Conservation (phyloP, 30 jellyfish, hydroid and myxozoan genomes). For the Chrysaora quinquecirrha region DNA sequence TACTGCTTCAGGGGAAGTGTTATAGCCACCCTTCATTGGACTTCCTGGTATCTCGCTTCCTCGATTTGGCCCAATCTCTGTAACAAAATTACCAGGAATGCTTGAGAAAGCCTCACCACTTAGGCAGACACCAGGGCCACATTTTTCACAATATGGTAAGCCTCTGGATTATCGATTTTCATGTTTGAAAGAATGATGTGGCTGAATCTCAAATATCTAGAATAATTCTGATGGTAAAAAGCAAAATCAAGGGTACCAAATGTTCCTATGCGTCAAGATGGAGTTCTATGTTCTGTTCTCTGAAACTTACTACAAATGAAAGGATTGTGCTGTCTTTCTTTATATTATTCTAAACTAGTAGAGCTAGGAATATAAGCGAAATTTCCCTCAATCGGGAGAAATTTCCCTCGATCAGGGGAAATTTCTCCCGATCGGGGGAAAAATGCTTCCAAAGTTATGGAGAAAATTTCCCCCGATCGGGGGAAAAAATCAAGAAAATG, state of each 20-base stretch:
- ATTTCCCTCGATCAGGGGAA: no score
- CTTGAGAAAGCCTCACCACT: not conserved
- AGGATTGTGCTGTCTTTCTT: not conserved
- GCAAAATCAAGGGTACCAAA: not conserved
- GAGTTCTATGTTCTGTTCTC: not conserved
- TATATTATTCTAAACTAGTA: no score
- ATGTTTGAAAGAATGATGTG: not conserved
- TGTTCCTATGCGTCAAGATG: not conserved
- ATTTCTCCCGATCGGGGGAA: no score
- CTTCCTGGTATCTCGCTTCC: not conserved
- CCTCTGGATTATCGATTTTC: not conserved
- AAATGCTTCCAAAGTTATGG: no score
- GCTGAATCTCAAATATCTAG: not conserved
- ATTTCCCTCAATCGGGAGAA: no score
- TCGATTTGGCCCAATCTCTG: not conserved
- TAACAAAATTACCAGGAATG: not conserved
- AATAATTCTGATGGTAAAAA: not conserved
- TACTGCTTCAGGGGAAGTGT: not conserved
- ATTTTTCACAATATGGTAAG: not conserved
- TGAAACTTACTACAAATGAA: not conserved
- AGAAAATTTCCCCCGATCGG: no score
- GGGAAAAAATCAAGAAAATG: no score
- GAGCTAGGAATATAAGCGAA: no score
- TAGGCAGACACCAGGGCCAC: not conserved
- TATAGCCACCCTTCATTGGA: not conserved